Percentiles rank a stretch among this genome's conserved stretches.
Evolutionary conservation across 1,140 invertebrate species (phyloP).

Genomic region (Glossosoma conforme): DNA sequence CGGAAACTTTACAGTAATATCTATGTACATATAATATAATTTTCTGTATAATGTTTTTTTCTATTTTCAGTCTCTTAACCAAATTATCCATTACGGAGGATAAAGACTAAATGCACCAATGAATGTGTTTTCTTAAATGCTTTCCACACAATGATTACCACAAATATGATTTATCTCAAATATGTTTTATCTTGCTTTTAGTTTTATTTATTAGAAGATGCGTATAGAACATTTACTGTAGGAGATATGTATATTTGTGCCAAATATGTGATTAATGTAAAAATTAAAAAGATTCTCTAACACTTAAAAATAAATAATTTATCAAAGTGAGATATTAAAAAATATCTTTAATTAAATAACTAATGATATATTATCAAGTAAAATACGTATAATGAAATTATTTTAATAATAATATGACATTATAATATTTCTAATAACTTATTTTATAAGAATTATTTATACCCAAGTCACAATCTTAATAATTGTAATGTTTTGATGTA

Average conservation of each 20-base stretch:
- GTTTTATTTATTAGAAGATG: neutral
- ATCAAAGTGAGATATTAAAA: neutral
- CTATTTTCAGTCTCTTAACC: conserved; percentile 50
- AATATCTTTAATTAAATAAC: too few species aligned
- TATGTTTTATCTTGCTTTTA: neutral
- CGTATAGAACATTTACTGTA: too few species aligned
- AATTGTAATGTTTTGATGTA: conserved; percentile 1
- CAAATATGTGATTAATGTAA: conserved; percentile 16
- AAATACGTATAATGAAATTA: neutral
- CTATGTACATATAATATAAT: too few species aligned
- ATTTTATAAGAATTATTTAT: neutral
- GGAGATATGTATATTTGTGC: conserved; percentile 9
- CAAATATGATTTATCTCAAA: conserved; percentile 6
- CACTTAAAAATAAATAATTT: neutral
- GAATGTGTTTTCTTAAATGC: conserved; percentile 21
- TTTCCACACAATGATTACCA: too few species aligned
- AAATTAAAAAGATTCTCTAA: neutral
- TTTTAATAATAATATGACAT: neutral
- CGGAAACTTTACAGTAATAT: too few species aligned
- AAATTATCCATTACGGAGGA: conserved; percentile 50
- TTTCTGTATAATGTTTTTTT: too few species aligned
- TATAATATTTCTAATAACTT: too few species aligned
- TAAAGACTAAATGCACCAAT: conserved; percentile 30
- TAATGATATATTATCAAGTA: too few species aligned
- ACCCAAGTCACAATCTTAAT: conserved; percentile 5